These are phyloP conservation scores for Agelastica alni DNA, from an alignment of 2,888 invertebrate genomes.

Conservation along the genomic window DNA sequence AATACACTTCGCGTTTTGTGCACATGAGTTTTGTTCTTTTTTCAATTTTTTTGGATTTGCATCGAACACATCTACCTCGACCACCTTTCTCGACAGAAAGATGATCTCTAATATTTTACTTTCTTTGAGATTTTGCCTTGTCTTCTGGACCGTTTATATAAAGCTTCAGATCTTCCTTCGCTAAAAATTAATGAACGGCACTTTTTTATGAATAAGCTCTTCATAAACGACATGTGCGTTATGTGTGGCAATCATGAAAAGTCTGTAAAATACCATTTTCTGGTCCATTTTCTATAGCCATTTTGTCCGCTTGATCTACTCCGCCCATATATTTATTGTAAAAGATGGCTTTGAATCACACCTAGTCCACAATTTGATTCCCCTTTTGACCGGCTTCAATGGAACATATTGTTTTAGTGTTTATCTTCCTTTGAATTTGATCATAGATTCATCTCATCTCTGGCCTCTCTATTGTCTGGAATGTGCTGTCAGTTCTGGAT, in stretches of 20 bases:
- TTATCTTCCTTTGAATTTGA: neutral
- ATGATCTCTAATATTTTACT: neutral
- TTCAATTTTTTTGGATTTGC: neutral
- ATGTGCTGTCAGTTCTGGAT: neutral
- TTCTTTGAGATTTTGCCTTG: too few relatives aligned
- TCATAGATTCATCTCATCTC: neutral
- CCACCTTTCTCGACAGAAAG: neutral
- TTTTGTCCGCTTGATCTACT: neutral
- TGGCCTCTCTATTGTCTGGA: neutral
- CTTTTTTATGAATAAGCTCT: too few relatives aligned
- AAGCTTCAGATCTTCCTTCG: too few relatives aligned
- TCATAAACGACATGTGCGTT: neutral
- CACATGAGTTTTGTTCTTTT: neutral
- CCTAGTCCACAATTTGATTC: too few relatives aligned
- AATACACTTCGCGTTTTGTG: neutral
- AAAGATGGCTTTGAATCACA: too few relatives aligned
- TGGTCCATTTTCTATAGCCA: neutral
- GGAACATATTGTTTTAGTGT: neutral
- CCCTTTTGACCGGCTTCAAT: too few relatives aligned
- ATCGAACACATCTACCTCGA: neutral
- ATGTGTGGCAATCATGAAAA: neutral
- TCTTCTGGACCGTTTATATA: too few relatives aligned
- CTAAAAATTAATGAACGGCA: too few relatives aligned
- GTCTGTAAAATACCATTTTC: neutral
- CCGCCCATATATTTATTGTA: neutral